A percentile compares a stretch with the other conserved stretches of the same genome.
Conservation (phyloP, 2,888 invertebrate genomes). For the Ochropacha duplaris region DNA sequence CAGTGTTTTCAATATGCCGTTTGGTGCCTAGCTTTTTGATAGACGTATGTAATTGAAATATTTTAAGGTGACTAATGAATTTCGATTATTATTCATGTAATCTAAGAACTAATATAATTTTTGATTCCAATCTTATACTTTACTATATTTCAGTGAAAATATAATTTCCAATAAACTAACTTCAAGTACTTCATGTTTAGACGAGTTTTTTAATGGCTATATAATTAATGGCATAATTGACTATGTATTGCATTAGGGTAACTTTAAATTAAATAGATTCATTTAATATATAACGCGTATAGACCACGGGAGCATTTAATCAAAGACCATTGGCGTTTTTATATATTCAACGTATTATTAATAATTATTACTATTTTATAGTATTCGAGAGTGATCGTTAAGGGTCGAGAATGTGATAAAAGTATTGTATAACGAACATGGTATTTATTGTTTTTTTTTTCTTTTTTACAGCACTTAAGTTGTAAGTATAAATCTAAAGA, state of each 20-base stretch:
- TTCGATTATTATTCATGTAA: conserved; percentile 7
- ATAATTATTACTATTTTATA: conserved; percentile 39
- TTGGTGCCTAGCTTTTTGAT: conserved; percentile 64
- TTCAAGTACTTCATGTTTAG: conserved; percentile 28
- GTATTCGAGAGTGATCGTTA: conserved; percentile 35
- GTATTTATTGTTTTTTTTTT: conserved; percentile 1
- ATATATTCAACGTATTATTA: conserved; percentile 20
- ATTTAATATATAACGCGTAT: conserved; percentile 47
- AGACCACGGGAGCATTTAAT: conserved; percentile 58
- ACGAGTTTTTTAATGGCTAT: conserved; percentile 7
- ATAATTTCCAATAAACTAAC: conserved; percentile 15
- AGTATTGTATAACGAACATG: conserved; percentile 13
- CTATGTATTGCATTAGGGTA: conserved; percentile 46
- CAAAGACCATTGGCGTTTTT: conserved; percentile 41
- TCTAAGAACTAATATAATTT: not conserved
- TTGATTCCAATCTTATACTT: not conserved
- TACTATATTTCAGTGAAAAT: not conserved
- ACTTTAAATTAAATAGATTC: conserved; percentile 46
- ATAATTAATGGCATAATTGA: conserved; percentile 31
- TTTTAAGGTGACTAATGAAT: conserved; percentile 47
- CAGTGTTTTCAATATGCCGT: conserved; percentile 45
- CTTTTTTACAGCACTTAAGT: not conserved
- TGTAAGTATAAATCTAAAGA: not conserved
- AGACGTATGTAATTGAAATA: conserved; percentile 51
- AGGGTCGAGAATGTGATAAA: conserved; percentile 49